Evolutionary conservation across 2,113 vertebrate species (phyloP).

Genomic region (Cisticola juncidis): DNA sequence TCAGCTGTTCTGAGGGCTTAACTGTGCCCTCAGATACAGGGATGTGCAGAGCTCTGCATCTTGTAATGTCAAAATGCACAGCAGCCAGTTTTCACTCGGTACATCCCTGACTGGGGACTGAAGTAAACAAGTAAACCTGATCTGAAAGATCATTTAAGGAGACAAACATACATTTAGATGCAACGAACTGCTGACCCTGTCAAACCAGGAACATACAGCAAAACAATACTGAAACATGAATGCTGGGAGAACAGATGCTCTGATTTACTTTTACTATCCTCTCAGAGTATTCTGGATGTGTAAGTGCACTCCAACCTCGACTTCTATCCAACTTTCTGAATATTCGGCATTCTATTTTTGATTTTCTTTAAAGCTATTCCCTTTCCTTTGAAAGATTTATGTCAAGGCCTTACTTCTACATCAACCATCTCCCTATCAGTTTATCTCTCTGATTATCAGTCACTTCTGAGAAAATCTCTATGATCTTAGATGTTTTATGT

Average conservation of each 20-base stretch:
- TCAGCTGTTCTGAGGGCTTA: conserved; percentile 63
- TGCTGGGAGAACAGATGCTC: not conserved
- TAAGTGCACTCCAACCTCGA: not conserved
- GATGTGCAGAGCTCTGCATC: conserved; percentile 49
- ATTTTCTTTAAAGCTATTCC: not conserved
- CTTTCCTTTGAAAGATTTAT: not conserved
- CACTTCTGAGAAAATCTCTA: not conserved
- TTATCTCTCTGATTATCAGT: not conserved
- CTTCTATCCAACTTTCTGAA: not conserved
- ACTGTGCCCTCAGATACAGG: conserved; percentile 50
- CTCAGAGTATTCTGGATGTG: not conserved
- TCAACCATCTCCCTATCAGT: not conserved
- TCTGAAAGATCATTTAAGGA: not conserved
- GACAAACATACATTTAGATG: not conserved
- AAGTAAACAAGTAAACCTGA: not conserved
- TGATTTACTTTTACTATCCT: not conserved
- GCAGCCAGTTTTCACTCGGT: not conserved
- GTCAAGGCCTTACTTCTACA: not conserved
- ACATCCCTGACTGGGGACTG: not conserved
- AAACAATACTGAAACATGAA: not conserved
- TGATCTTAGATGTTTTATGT: not conserved
- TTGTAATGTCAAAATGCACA: conserved; percentile 24
- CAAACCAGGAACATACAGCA: not conserved
- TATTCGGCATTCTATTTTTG: not conserved
- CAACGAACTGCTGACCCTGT: not conserved